phyloP scores from a whole-genome alignment of 1,140 invertebrate species.

The Leucophenga varia region DNA sequence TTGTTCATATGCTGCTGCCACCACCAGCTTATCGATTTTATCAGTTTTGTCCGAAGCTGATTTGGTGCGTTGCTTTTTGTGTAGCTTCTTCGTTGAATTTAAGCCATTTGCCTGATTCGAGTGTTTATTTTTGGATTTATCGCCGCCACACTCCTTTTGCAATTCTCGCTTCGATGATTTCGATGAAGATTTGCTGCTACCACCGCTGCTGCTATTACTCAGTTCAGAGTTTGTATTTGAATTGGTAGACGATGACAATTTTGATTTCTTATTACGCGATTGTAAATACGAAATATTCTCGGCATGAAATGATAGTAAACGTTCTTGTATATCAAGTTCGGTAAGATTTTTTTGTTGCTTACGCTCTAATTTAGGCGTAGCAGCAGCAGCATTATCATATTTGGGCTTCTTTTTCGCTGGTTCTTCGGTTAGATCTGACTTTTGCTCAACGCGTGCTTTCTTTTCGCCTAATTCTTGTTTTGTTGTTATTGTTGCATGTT shows the following conservation, averaged over 20 bases:
- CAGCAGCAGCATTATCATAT: slow-evolving; percentile 9
- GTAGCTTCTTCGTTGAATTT: slow-evolving; percentile 1
- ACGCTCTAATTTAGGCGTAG: neutral
- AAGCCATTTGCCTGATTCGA: slow-evolving; percentile 1
- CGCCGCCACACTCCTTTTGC: no score
- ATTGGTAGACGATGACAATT: slow-evolving; percentile 7
- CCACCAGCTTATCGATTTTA: no score
- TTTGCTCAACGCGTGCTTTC: slow-evolving; percentile 1
- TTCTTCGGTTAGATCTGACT: no score
- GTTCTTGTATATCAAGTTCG: slow-evolving; percentile 64
- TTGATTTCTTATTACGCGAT: slow-evolving; percentile 62
- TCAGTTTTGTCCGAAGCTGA: no score
- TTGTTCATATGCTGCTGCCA: slow-evolving; percentile 16
- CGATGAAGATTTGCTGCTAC: slow-evolving; percentile 9
- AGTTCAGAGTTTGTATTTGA: neutral
- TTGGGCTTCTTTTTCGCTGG: slow-evolving; percentile 35
- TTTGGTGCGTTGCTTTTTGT: neutral
- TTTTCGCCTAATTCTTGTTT: neutral
- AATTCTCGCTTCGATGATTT: no score
- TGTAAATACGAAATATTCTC: slow-evolving; percentile 63
- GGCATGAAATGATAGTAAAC: slow-evolving; percentile 62
- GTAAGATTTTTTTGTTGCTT: slow-evolving; percentile 32
- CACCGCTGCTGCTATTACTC: slow-evolving; percentile 3
- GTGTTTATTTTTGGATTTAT: no score
- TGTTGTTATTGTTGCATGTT: slow-evolving; percentile 5